A percentile compares a stretch with the other conserved stretches of the same genome.
phyloP scores from a whole-genome alignment of 2,888 invertebrate species.

The Hydrotaea cyrtoneurina region DNA sequence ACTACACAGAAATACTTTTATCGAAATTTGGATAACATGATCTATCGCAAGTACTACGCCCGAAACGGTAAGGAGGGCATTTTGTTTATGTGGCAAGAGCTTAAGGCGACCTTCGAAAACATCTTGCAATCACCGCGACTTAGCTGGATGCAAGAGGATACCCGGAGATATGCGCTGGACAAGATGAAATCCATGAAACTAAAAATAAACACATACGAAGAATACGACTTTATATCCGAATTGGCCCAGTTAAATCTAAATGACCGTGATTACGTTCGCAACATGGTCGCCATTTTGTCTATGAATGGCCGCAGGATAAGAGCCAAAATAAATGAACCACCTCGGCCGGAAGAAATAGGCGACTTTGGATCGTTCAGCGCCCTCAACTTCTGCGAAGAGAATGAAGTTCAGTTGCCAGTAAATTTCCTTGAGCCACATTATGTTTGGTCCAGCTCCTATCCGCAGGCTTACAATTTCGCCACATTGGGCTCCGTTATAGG shows the following conservation, averaged over 20 bases:
- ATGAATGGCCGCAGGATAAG: not conserved
- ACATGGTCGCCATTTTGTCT: slow-evolving; percentile 27
- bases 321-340: slow-evolving; percentile 68
- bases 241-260: slow-evolving; percentile 70
- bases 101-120: slow-evolving; percentile 71
- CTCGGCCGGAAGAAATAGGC: slow-evolving; percentile 67
- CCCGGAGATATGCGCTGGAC: slow-evolving; percentile 69
- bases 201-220: slow-evolving; percentile 70
- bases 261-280: slow-evolving; percentile 69
- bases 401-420: slow-evolving; percentile 73
- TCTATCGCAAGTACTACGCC: slow-evolving; percentile 71
- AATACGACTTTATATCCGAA: slow-evolving; percentile 70
- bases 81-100: slow-evolving; percentile 71
- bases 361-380: slow-evolving; percentile 71
- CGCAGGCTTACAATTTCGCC: slow-evolving; percentile 72
- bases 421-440: slow-evolving; percentile 74
- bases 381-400: slow-evolving; percentile 74
- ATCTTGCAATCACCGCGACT: slow-evolving; percentile 68
- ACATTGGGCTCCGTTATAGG: slow-evolving; percentile 73
- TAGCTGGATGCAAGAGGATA: slow-evolving; percentile 70
- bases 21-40: slow-evolving; percentile 75
- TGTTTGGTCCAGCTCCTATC: slow-evolving; percentile 71
- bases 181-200: slow-evolving; percentile 72
- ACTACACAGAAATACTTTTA: slow-evolving; percentile 71
- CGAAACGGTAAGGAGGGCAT: slow-evolving; percentile 65